A percentile compares a stretch with the other conserved stretches of the same genome.
Evolutionary conservation across 2,113 vertebrate species (phyloP).

Genomic region (Etia nguti): DNA sequence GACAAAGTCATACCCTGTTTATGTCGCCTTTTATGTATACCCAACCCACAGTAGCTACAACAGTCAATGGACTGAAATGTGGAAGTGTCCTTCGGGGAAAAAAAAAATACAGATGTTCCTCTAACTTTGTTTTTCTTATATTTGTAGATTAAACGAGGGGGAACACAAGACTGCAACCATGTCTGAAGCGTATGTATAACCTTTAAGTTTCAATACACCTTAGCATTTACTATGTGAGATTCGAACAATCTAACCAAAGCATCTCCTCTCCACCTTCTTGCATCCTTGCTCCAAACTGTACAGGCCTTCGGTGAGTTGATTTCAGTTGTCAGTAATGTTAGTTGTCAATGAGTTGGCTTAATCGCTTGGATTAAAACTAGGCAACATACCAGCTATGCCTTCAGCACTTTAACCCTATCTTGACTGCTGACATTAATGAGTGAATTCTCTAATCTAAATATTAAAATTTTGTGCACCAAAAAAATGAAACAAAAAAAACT

Average conservation of each 20-base stretch:
- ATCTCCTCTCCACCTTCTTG: background rate
- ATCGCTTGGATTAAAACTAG: background rate
- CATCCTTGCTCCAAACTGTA: background rate
- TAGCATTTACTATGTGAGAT: background rate
- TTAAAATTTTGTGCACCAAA: background rate
- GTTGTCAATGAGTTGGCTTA: background rate
- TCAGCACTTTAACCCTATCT: background rate
- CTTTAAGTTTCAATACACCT: background rate
- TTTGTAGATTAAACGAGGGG: background rate
- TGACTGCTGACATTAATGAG: background rate
- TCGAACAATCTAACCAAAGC: background rate
- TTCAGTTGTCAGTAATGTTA: background rate
- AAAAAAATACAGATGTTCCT: background rate
- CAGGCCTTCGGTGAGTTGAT: conserved; percentile 47
- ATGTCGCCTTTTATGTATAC: background rate
- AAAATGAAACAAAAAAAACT: background rate
- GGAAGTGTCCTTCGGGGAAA: background rate
- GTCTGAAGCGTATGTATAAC: conserved; percentile 67
- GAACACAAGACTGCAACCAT: conserved; percentile 44
- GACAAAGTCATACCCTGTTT: conserved; percentile 9
- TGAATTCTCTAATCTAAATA: background rate
- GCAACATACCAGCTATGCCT: background rate
- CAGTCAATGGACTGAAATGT: background rate
- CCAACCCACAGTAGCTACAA: background rate
- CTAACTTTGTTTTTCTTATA: background rate